Percentiles rank a stretch among this genome's conserved stretches.
Evolutionary conservation across 1,140 invertebrate genomes (phyloP).

Genomic region (Carposina sasakii): DNA sequence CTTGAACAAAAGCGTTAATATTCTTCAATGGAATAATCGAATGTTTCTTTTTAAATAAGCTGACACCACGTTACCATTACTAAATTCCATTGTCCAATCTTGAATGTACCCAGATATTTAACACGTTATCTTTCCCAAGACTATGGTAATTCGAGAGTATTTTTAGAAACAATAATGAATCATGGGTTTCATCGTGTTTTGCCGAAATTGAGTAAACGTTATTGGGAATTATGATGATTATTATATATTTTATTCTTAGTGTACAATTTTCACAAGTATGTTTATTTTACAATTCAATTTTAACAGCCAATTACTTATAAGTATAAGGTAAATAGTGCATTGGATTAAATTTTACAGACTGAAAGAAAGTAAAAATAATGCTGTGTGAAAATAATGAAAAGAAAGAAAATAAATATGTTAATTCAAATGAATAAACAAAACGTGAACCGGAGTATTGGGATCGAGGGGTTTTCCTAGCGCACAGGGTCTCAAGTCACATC

Average conservation of each 20-base stretch:
- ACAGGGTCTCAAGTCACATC: slow-evolving; percentile 59
- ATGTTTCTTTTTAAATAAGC: slow-evolving; percentile 52
- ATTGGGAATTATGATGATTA: slow-evolving; percentile 29
- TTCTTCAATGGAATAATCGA: slow-evolving; percentile 56
- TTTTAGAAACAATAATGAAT: slow-evolving; percentile 65
- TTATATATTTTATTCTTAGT: slow-evolving; percentile 31
- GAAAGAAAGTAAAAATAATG: slow-evolving; percentile 19
- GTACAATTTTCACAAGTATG: slow-evolving; percentile 16
- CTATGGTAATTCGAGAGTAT: slow-evolving; percentile 60
- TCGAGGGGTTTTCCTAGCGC: slow-evolving; percentile 53
- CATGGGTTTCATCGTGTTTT: slow-evolving; percentile 45
- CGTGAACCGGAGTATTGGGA: slow-evolving; percentile 50
- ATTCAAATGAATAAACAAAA: slow-evolving; percentile 34
- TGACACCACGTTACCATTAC: slow-evolving; percentile 54
- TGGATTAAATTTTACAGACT: slow-evolving; percentile 21
- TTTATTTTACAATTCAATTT: slow-evolving; percentile 20
- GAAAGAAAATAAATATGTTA: slow-evolving; percentile 32
- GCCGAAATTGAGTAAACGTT: slow-evolving; percentile 31
- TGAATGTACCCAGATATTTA: slow-evolving; percentile 42
- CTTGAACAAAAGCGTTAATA: slow-evolving; percentile 58
- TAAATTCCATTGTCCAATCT: slow-evolving; percentile 65
- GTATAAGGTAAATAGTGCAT: slow-evolving; percentile 16
- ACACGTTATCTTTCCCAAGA: slow-evolving; percentile 46
- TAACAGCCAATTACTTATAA: slow-evolving; percentile 49
- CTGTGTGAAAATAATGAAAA: slow-evolving; percentile 32